phyloP scores from a whole-genome alignment of 2,113 vertebrate species.

The Lampris incognitus region DNA sequence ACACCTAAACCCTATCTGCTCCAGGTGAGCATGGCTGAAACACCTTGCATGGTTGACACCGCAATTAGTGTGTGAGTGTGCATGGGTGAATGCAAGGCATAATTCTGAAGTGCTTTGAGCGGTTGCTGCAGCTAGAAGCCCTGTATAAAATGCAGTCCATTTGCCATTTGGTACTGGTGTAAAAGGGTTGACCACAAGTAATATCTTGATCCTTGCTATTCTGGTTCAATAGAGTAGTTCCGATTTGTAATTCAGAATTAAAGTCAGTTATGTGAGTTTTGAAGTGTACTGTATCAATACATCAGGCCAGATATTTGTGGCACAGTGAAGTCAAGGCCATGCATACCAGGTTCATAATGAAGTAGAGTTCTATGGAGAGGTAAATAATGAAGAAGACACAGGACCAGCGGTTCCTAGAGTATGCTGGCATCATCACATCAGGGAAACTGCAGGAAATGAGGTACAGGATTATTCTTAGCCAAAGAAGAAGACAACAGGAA shows the following conservation, averaged over 20 bases:
- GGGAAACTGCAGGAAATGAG: conserved; percentile 86
- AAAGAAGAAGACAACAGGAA: background rate
- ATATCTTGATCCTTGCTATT: background rate
- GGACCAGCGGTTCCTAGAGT: conserved; percentile 93
- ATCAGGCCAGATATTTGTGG: background rate
- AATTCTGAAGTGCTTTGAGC: no score
- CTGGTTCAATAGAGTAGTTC: background rate
- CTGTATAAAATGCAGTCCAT: no score
- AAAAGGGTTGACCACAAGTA: conserved; percentile 65
- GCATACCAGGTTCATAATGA: conserved; percentile 95
- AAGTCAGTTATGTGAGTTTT: background rate
- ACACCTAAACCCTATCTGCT: no score
- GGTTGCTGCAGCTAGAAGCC: no score
- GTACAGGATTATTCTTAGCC: background rate
- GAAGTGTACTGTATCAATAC: background rate
- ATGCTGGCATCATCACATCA: conserved; percentile 99
- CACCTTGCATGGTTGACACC: no score
- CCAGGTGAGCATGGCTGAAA: no score
- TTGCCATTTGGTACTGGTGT: background rate
- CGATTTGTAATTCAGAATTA: background rate
- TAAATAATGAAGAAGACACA: conserved; percentile 99
- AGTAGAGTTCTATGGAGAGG: conserved; percentile 98
- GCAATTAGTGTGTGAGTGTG: no score
- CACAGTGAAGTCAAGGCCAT: background rate
- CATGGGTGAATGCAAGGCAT: no score